Evolutionary conservation across 2,113 vertebrate species (phyloP), one percentile per base, ranked within the genome.

Genomic region (Odontophorus gujanensis): DNA sequence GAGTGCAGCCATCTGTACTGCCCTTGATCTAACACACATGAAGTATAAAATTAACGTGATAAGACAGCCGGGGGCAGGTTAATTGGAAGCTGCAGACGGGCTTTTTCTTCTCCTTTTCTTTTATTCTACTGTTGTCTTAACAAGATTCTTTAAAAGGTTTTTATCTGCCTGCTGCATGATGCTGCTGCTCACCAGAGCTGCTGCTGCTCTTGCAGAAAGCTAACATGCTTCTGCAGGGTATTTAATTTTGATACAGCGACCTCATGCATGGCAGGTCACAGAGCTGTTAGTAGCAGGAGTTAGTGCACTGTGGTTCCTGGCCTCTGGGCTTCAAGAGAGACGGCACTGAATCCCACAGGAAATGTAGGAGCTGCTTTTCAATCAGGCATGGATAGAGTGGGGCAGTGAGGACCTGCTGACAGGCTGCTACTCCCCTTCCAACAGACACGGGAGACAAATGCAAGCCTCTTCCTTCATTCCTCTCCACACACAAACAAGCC

Each of bases 1-100:
- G 87, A 91, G 80, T 47, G 65, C 76, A 90, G 82, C 85, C 88
- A 90, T 94, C 95, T 95, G 95, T 90, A 92, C 92, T 85, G 76
- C 82, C 82, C 58, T 38, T 68, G 68, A 81, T 71, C 72, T 59
- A 90, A 94, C 85, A 95, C 3, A 1, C 83, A 85, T 92, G 85
- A 94, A 83, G 74, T 16, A 55, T 13, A 71, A 86, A 91, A 91
- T 77, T 87, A 94, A 74, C 92, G 87, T 50, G 72, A 74, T 83
- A 93, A 95, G 55, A 65, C 79, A 75, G 83, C 51, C 0, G 2
- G 82, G 87, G 68, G 73, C 59, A 92, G 47, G 85, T 87, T 93
- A 77, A 45, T 34, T 15, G 47, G 77, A 83, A 81, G 63, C 42
- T 87, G 65, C 24, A 88, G 80, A 85, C n/a, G 50, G 30, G 13